A percentile compares a stretch with the other conserved stretches of the same genome.
These are phyloP conservation scores for Apostichopus californicus DNA, from an alignment of 35 echinoderm and acorn worm species.

Conservation along the genomic window DNA sequence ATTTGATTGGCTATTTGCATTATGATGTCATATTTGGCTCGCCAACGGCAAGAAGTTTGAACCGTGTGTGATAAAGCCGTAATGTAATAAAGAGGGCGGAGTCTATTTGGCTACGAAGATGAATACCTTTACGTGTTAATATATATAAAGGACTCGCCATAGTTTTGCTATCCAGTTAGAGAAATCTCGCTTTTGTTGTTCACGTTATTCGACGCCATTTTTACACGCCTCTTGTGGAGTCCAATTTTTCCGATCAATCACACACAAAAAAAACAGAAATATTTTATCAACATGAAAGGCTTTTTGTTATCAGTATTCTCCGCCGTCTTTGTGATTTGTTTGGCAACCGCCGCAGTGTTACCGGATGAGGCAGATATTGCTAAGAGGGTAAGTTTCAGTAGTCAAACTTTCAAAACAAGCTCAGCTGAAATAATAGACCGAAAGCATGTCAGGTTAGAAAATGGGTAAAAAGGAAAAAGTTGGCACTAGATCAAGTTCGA, in stretches of 20 bases:
- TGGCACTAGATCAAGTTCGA: no score
- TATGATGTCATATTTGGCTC: background rate
- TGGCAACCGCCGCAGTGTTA: constrained; percentile 31
- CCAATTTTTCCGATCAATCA: background rate
- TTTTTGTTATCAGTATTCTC: constrained; percentile 48
- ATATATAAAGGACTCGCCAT: background rate
- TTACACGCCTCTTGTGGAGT: background rate
- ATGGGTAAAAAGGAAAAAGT: no score
- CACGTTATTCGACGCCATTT: background rate
- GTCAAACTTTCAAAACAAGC: no score
- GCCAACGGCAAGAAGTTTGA: background rate
- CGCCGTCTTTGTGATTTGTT: constrained; percentile 25
- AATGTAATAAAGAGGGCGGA: background rate
- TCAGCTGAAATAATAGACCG: no score
- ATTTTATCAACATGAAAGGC: constrained; percentile 33
- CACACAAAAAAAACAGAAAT: background rate
- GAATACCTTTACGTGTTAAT: background rate
- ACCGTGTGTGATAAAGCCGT: no score
- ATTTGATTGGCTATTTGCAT: background rate
- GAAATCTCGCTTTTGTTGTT: background rate
- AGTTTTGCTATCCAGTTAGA: background rate
- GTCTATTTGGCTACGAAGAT: background rate
- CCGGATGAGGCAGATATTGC: constrained; percentile 22
- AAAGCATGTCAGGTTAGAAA: no score
- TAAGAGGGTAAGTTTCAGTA: constrained; percentile 37